Evolutionary conservation across 2,113 vertebrate genomes (phyloP).

Genomic region (Oryctolagus cuniculus): DNA sequence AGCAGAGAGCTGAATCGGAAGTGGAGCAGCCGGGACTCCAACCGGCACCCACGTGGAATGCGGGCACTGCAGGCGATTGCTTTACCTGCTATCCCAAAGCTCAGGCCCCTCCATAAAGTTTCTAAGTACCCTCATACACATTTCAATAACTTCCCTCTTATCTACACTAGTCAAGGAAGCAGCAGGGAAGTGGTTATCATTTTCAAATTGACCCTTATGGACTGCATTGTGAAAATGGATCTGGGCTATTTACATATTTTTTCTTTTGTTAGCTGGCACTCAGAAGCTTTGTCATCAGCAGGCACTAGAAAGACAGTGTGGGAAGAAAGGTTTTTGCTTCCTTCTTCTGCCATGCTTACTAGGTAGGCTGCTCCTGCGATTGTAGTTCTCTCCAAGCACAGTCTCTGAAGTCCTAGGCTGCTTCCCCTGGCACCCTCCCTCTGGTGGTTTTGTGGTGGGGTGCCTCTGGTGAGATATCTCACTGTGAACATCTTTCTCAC

Average conservation of each 20-base stretch:
- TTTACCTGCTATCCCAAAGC: too few species aligned
- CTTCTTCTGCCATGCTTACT: neutral
- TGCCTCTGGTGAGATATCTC: neutral
- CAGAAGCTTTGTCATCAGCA: neutral
- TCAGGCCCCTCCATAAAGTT: too few species aligned
- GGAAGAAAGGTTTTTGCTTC: slow-evolving; percentile 14
- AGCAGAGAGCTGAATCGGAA: too few species aligned
- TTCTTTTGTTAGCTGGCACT: slow-evolving; percentile 11
- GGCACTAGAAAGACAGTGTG: neutral
- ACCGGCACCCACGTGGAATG: too few species aligned
- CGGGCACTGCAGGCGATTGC: too few species aligned
- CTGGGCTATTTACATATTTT: slow-evolving; percentile 21
- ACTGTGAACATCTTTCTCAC: slow-evolving; percentile 33
- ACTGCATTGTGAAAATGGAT: neutral
- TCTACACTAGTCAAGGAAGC: neutral
- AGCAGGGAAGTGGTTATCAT: neutral
- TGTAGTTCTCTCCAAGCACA: neutral
- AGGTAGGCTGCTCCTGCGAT: neutral
- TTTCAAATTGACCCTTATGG: slow-evolving; percentile 53
- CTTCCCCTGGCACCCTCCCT: neutral
- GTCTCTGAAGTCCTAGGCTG: neutral
- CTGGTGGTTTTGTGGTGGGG: neutral
- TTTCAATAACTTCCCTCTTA: slow-evolving; percentile 31
- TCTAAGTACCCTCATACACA: neutral
- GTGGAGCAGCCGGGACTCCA: too few species aligned